These are phyloP conservation scores for Peucedramus taeniatus DNA, from an alignment of 2,113 vertebrate genomes.

Conservation along the genomic window DNA sequence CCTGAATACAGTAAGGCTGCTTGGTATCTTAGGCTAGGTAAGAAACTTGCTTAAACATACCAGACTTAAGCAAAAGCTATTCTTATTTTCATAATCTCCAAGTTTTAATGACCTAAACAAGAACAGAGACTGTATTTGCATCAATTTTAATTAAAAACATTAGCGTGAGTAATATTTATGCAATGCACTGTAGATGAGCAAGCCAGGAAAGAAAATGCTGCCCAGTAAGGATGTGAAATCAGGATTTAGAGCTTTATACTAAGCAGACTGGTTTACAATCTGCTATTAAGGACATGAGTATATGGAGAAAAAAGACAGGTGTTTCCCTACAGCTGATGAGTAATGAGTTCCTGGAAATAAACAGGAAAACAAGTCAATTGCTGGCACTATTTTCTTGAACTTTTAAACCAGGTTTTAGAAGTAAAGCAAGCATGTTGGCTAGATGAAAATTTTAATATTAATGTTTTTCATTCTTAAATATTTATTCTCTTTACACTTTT, in stretches of 20 bases:
- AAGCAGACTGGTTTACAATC: neutral
- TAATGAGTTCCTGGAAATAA: slow-evolving; percentile 6
- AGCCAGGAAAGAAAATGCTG: neutral
- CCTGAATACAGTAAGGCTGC: neutral
- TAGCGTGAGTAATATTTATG: neutral
- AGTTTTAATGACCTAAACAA: neutral
- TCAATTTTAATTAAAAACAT: neutral
- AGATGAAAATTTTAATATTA: neutral
- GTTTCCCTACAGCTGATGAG: neutral
- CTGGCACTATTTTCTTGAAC: neutral
- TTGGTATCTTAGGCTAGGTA: neutral
- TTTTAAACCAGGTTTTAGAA: neutral
- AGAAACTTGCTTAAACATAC: neutral
- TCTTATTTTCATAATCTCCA: neutral
- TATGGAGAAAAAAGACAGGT: neutral
- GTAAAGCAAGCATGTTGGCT: neutral
- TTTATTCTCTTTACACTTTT: neutral
- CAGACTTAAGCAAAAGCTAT: neutral
- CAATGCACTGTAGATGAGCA: neutral
- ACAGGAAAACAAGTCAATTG: slow-evolving; percentile 11
- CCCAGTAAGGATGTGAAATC: neutral
- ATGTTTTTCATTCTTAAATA: neutral
- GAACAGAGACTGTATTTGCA: neutral
- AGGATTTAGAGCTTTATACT: neutral
- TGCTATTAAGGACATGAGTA: neutral